Conservation (phyloP, 1,140 invertebrate genomes). For the Tribolium madens region DNA sequence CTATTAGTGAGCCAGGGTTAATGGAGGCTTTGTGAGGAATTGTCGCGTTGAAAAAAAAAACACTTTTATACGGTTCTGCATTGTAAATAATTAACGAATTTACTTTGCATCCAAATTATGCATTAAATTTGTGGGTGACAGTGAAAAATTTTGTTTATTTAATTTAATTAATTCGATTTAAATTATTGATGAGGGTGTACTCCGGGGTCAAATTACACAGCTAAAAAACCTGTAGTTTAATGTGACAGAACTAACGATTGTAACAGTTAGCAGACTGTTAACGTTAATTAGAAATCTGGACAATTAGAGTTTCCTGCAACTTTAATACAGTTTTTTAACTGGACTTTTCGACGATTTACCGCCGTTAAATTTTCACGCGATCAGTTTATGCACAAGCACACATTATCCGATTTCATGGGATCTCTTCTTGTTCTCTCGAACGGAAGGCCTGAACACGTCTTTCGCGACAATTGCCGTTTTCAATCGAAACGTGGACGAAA, state of each 20-base stretch:
- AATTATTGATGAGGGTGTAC: not conserved
- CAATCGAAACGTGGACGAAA: not conserved
- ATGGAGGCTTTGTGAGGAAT: not conserved
- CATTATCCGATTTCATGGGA: constrained; percentile 14
- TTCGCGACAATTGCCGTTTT: not conserved
- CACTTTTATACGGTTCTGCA: too few relatives aligned
- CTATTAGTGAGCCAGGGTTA: not conserved
- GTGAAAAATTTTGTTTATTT: not conserved
- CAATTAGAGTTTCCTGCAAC: not conserved
- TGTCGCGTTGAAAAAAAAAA: not conserved
- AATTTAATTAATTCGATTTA: not conserved
- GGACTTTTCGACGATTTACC: too few relatives aligned
- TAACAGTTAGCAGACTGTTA: not conserved
- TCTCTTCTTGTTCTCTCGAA: not conserved
- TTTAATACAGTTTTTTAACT: not conserved
- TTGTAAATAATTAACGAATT: not conserved
- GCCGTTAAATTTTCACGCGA: not conserved
- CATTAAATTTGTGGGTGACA: not conserved
- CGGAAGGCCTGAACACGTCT: not conserved
- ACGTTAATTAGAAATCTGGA: not conserved
- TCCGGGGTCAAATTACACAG: not conserved
- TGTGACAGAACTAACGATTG: not conserved
- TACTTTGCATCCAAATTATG: not conserved
- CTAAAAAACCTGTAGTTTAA: not conserved
- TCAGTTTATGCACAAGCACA: constrained; percentile 15